Percentiles rank a stretch among this genome's conserved stretches.
Evolutionary conservation across 1,140 invertebrate species (phyloP).

Genomic region (Idris sp.): DNA sequence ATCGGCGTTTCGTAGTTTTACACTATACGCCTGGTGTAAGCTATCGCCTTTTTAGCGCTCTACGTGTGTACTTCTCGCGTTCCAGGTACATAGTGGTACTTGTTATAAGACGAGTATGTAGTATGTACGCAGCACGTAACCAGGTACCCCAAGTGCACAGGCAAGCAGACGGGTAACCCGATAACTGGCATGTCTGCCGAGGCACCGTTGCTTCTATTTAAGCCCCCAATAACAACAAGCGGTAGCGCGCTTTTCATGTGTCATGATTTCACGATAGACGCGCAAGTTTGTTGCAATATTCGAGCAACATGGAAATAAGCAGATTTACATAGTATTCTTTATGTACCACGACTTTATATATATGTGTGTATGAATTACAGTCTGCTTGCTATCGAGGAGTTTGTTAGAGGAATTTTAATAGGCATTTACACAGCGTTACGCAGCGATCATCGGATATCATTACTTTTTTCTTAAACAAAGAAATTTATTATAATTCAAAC

Average conservation of each 20-base stretch:
- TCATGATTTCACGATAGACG: constrained; percentile 54
- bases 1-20: constrained; percentile 34
- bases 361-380: constrained; percentile 40
- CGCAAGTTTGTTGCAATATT: constrained; percentile 49
- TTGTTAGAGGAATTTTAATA: too few relatives aligned
- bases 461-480: too few relatives aligned
- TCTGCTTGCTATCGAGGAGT: too few relatives aligned
- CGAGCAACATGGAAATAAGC: constrained; percentile 45
- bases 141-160: constrained; percentile 56
- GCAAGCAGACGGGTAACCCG: constrained; percentile 66
- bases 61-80: constrained; percentile 44
- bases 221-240: constrained; percentile 73
- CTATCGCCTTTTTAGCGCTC: constrained; percentile 40
- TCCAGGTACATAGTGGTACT: constrained; percentile 61
- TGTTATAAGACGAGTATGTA: constrained; percentile 53
- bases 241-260: constrained; percentile 66
- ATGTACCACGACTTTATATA: too few relatives aligned
- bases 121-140: constrained; percentile 63
- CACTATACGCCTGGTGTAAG: constrained; percentile 37
- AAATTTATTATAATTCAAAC: too few relatives aligned
- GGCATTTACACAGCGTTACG: too few relatives aligned
- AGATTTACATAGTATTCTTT: constrained; percentile 46
- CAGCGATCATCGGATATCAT: too few relatives aligned
- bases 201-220: constrained; percentile 71
- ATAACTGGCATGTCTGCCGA: constrained; percentile 73